Evolutionary conservation across 2,113 vertebrate species (phyloP).

Genomic region (Platysteira castanea): DNA sequence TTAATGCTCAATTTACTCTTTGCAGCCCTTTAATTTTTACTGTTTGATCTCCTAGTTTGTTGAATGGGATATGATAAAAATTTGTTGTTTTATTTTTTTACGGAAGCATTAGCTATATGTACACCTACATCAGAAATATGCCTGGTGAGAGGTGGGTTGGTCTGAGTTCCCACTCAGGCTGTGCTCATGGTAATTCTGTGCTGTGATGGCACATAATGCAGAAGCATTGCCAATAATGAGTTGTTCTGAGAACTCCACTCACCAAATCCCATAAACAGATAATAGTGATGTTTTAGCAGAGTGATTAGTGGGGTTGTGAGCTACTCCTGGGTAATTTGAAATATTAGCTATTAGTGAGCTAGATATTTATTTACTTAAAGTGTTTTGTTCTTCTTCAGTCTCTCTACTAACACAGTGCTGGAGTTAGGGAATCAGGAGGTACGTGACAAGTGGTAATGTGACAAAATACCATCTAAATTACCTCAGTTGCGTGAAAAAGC

Average conservation of each 20-base stretch:
- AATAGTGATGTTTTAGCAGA: background rate
- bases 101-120: background rate
- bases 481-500: background rate
- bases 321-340: slow-evolving; percentile 12
- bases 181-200: background rate
- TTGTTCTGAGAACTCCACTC: background rate
- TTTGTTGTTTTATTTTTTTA: background rate
- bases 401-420: background rate
- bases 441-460: background rate
- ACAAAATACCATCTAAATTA: background rate
- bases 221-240: background rate
- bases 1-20: slow-evolving; percentile 37
- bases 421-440: background rate
- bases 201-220: background rate
- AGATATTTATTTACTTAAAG: slow-evolving; percentile 10
- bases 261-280: background rate
- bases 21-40: slow-evolving; percentile 43
- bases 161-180: background rate
- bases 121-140: fast-evolving
- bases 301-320: background rate
- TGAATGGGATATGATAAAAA: slow-evolving; percentile 6
- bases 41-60: background rate
- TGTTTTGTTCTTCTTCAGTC: background rate
- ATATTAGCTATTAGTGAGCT: background rate
- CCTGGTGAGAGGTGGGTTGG: background rate